These are phyloP conservation scores for Geodia barretti DNA, from an alignment of 37 sponge, comb jelly and placozoan species.

Conservation along the genomic window DNA sequence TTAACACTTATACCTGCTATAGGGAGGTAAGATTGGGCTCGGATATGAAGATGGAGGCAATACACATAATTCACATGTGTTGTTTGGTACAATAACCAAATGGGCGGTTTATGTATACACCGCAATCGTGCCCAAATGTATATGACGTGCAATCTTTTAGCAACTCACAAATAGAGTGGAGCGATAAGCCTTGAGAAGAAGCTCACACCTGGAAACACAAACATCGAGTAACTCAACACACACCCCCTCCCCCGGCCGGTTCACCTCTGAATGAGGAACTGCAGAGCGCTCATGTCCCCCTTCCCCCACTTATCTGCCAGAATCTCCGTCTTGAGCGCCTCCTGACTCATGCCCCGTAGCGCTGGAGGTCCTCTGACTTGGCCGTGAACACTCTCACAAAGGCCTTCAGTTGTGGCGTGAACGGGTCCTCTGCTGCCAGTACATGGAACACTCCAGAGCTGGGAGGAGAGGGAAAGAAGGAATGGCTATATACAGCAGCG, in stretches of 20 bases:
- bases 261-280: slow-evolving; percentile 70
- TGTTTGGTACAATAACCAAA: no score
- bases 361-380: slow-evolving; percentile 23
- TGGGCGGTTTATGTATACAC: no score
- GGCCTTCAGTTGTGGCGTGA: slow-evolving; percentile 26
- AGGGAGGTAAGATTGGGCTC: no score
- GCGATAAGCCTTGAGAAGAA: slow-evolving; percentile 48
- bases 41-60: no score
- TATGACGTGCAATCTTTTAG: no score
- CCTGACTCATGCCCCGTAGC: not conserved
- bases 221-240: not conserved
- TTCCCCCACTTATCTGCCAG: not conserved
- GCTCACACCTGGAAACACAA: slow-evolving; percentile 32
- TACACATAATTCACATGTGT: no score
- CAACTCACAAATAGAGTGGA: not conserved
- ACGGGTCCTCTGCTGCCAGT: slow-evolving; percentile 15
- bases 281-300: slow-evolving; percentile 35
- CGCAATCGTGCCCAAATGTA: no score
- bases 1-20: no score
- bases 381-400: slow-evolving; percentile 71
- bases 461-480: not conserved
- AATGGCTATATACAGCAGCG: no score
- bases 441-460: slow-evolving; percentile 52
- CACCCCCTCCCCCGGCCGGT: not conserved
- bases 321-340: slow-evolving; percentile 1